Percentiles rank a stretch among this genome's conserved stretches.
Evolutionary conservation across 2,113 vertebrate genomes (phyloP).

Genomic region (Sialia sialis): DNA sequence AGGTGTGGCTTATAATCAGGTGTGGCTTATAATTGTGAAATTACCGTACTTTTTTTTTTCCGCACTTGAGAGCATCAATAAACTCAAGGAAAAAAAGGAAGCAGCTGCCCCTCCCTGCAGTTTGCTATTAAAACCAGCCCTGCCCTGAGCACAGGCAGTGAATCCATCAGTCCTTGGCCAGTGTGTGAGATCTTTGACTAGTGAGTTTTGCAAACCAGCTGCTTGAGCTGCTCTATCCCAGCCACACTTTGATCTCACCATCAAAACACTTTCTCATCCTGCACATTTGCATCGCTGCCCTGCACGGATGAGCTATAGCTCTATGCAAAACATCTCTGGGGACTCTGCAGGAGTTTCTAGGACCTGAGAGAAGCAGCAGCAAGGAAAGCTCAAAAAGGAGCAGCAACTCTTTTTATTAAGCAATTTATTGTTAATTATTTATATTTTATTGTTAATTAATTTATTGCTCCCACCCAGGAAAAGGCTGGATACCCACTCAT

Average conservation of each 20-base stretch:
- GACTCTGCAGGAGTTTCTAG: not conserved
- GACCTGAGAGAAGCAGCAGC: not conserved
- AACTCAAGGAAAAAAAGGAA: not conserved
- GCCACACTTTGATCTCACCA: slow-evolving; percentile 28
- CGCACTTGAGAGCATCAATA: not conserved
- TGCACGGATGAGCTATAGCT: not conserved
- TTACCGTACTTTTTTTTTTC: not conserved
- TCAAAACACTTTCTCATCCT: not conserved
- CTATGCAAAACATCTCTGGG: not conserved
- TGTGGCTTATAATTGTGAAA: no score
- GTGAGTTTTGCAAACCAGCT: not conserved
- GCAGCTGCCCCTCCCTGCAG: not conserved
- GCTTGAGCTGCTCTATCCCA: not conserved
- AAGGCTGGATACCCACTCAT: not conserved
- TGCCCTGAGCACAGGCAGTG: not conserved
- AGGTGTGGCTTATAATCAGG: no score
- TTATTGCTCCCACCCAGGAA: not conserved
- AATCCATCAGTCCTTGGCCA: not conserved
- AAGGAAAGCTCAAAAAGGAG: not conserved
- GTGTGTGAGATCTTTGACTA: not conserved
- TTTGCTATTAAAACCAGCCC: not conserved
- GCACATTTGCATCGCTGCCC: slow-evolving; percentile 28
- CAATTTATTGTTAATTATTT: not conserved
- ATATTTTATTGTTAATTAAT: no score
- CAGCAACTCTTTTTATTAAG: not conserved